Evolutionary conservation across 2,113 vertebrate genomes (phyloP), one percentile per base, ranked within the genome.

Genomic region (Sapayoa aenigma): DNA sequence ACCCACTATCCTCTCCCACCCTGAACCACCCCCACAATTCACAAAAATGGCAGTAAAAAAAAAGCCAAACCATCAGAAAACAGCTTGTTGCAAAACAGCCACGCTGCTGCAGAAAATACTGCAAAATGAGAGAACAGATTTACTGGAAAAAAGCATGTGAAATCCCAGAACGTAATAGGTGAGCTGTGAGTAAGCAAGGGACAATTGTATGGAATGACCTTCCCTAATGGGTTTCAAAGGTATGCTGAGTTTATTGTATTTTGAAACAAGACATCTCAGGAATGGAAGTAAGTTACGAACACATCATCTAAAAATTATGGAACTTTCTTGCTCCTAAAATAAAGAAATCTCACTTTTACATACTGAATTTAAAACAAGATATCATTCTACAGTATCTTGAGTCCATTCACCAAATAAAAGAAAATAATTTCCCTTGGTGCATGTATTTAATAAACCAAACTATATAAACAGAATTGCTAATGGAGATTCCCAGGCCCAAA

Each of bases 401-500:
- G 79, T 93, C 78, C 94, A 89, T 81, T 80, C 66, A 95, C 82
- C 30, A 55, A 97, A 95, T 95, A 88, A 83, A 97, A 90, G 55
- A 81, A 97, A 93, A 94, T 89, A 0, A 97, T 97, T 97, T 96
- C 87, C 92, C 91, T 94, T 84, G 87, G 94, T 96, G 90, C 22
- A 66, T 93, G 95, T 92, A 95, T 96, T 97, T 96, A 96, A 97
- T 97, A 97, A 95, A 94, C 49, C 95, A 94, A 96, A 94, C 56
- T 75, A 12, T 89, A 81, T 89, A 95, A 91, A 76, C 23, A 96
- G 73, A 97, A 94, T 93, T 94, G 52, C 42, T 96, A 94, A 94
- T 92, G 84, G 94, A 96, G 71, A 92, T 95, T 56, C 24, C 53
- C 77, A 92, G 76, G 44, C 56, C 53, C 90, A 62, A 55, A 78